Percentiles rank a stretch among this genome's conserved stretches.
phyloP scores from a whole-genome alignment of 2,113 vertebrate genomes.

The Spilogale gracilis region DNA sequence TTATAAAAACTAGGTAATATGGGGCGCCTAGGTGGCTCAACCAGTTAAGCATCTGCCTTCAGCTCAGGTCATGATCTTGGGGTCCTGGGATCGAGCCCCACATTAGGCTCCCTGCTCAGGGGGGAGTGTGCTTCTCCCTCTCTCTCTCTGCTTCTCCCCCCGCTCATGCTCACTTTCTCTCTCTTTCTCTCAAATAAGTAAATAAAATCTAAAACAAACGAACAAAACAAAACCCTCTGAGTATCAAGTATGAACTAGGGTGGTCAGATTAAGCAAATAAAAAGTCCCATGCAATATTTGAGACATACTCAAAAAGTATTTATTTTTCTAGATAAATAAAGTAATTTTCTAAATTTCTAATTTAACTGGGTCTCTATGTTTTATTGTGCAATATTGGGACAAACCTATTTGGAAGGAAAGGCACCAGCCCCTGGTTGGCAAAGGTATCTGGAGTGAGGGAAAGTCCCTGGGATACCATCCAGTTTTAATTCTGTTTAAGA shows the following conservation, averaged over 20 bases:
- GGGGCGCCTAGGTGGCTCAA: background rate
- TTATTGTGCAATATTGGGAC: background rate
- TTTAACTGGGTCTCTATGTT: background rate
- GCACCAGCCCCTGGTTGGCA: background rate
- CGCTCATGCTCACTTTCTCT: background rate
- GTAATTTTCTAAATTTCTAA: background rate
- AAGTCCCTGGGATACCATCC: background rate
- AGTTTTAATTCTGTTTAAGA: background rate
- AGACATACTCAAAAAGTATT: background rate
- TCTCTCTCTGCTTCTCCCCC: background rate
- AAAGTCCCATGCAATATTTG: background rate
- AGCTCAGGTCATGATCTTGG: background rate
- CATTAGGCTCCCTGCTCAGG: background rate
- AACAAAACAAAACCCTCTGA: background rate
- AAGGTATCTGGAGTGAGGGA: background rate
- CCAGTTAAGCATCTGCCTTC: background rate
- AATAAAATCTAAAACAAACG: background rate
- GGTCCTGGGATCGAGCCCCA: background rate
- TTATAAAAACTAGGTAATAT: slow-evolving; percentile 21
- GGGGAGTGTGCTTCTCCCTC: background rate
- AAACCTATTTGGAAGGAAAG: background rate
- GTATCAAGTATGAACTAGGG: slow-evolving; percentile 17
- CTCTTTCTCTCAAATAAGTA: background rate
- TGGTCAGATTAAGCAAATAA: slow-evolving; percentile 13
- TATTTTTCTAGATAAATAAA: background rate